Base-by-base conservation (phyloP, 1,140 invertebrate species). In the Lutraria rhynchaena region DNA sequence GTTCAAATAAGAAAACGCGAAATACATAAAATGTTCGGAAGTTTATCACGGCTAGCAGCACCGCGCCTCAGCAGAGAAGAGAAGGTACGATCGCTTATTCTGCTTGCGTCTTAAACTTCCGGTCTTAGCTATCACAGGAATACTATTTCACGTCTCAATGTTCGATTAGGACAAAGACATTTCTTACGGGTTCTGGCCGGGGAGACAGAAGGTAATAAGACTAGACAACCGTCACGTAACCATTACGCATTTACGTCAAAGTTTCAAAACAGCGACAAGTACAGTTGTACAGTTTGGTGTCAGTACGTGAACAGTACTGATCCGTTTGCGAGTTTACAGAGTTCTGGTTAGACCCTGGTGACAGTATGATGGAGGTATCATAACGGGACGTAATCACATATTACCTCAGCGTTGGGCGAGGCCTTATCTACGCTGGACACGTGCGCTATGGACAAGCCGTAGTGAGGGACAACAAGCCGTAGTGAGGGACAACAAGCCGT, bases 211-310 rank as follows among this genome's bases (percentile, higher is more conserved):
- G 24, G 24, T 27, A 27, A 57, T 5, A 57, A 57, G 24, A 29
- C 55, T 57, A 57, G 55, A 29, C 11, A 3, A 27, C 55, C 55
- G 55, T 57, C 31, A 27, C 24, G n/a, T 27, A 27, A 57, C 55
- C 13, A 4, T 57, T 17, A 57, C 55, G 55, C 55, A 57, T 57
- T 27, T 5, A 57, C 55, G 55, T 53, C 51, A n/a, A n/a, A n/a
- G n/a, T n/a, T n/a, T n/a, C n/a, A n/a, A n/a, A n/a, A n/a, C n/a
- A 53, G 24, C 55, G 55, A 29, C 24, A 57, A 57, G 55, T 57
- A 57, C 55, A 29, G 24, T 29, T 11, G 13, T 27, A 29, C 13
- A 57, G 24, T 5, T 27, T 3, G 55, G 55, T 4, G n/a, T 57
- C 3, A 57, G 55, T 57, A 27, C 1, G 3, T 17, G 9, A 57